Evolutionary conservation across 2,888 invertebrate species (phyloP).

Genomic region (Bugula neritina): DNA sequence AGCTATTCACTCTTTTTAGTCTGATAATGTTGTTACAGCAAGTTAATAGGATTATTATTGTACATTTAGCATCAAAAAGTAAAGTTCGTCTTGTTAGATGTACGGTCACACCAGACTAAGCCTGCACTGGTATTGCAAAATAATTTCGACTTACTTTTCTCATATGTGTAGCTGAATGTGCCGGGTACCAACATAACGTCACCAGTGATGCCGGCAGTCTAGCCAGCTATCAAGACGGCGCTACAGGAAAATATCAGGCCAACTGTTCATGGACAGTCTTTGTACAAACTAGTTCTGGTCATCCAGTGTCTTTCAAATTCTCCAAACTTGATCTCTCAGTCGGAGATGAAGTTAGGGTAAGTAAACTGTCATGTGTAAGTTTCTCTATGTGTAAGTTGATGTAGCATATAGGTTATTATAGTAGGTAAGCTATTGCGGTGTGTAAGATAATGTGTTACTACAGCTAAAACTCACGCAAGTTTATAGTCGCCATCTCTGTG

Average conservation of each 20-base stretch:
- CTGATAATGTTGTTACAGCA: too few species aligned
- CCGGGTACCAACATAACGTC: not conserved
- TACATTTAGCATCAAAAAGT: too few species aligned
- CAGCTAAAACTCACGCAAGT: too few species aligned
- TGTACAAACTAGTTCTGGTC: not conserved
- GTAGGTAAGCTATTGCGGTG: not conserved
- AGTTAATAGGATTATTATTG: too few species aligned
- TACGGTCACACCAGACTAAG: too few species aligned
- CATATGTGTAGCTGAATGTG: slow-evolving; percentile 1
- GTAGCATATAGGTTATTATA: not conserved
- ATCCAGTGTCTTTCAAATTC: not conserved
- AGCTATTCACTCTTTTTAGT: too few species aligned
- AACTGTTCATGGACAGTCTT: slow-evolving; percentile 6
- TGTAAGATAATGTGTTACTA: not conserved
- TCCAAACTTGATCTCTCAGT: not conserved
- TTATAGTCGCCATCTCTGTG: too few species aligned
- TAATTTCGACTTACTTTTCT: too few species aligned
- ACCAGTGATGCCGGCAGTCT: not conserved
- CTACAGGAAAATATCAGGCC: not conserved
- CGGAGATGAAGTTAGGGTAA: not conserved
- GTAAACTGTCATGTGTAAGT: not conserved
- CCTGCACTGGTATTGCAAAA: too few species aligned
- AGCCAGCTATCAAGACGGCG: not conserved
- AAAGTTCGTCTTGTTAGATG: too few species aligned
- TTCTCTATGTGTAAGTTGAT: not conserved